Evolutionary conservation across 2,113 vertebrate species (phyloP).

Genomic region (Pedetes capensis): DNA sequence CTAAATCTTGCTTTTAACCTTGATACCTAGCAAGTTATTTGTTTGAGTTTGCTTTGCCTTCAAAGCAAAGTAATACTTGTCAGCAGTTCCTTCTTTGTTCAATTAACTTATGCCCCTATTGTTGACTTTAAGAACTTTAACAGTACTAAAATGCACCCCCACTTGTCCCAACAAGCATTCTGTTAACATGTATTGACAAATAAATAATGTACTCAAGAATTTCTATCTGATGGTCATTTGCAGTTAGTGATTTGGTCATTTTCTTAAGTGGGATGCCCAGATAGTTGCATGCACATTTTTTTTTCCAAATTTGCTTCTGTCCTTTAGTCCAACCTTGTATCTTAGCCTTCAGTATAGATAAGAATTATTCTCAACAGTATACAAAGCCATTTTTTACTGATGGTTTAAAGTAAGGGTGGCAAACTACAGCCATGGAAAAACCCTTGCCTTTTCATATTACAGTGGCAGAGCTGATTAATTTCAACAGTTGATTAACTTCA

Average conservation of each 20-base stretch:
- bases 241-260: slow-evolving; percentile 1
- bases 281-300: neutral
- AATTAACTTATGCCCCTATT: neutral
- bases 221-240: neutral
- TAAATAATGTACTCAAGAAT: neutral
- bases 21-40: neutral
- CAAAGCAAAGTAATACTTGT: neutral
- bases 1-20: neutral
- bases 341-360: neutral
- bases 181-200: neutral
- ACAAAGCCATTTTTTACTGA: neutral
- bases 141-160: neutral
- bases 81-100: slow-evolving; percentile 18
- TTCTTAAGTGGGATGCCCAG: neutral
- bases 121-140: neutral
- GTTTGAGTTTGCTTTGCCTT: neutral
- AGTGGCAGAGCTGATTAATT: neutral
- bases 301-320: neutral
- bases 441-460: neutral
- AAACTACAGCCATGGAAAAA: neutral
- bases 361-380: neutral
- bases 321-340: neutral
- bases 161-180: neutral
- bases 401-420: neutral
- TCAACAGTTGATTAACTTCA: too few species aligned